Conservation (phyloP, 1,140 invertebrate genomes). For the Drosophila prosaltans region DNA sequence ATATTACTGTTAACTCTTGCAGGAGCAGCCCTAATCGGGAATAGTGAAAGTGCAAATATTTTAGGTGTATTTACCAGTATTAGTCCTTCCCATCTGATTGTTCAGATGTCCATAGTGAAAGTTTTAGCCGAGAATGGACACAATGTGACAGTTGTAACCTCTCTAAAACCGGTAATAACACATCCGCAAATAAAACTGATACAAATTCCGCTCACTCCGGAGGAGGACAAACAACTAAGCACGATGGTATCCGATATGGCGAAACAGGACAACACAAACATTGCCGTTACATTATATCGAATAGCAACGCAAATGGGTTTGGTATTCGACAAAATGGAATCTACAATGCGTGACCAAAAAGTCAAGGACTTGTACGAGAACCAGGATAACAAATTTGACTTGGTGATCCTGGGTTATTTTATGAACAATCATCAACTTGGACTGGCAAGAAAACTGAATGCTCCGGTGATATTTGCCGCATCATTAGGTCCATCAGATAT, state of each 20-base stretch:
- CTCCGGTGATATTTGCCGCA: slow-evolving; percentile 30
- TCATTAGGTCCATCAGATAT: slow-evolving; percentile 10
- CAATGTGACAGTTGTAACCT: slow-evolving; percentile 50
- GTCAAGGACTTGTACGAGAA: slow-evolving; percentile 36
- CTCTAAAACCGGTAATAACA: slow-evolving; percentile 26
- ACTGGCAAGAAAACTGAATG: slow-evolving; percentile 41
- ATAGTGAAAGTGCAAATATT: slow-evolving; percentile 38
- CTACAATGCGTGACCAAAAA: slow-evolving; percentile 27
- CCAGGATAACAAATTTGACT: slow-evolving; percentile 44
- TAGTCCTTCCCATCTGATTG: slow-evolving; percentile 54
- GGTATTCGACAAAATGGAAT: slow-evolving; percentile 31
- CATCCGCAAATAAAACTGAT: slow-evolving; percentile 42
- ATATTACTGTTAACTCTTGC: background rate
- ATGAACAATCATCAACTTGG: slow-evolving; percentile 49
- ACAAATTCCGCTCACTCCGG: slow-evolving; percentile 29
- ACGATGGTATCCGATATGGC: slow-evolving; percentile 21
- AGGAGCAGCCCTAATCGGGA: background rate
- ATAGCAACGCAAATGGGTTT: slow-evolving; percentile 8
- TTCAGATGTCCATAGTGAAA: slow-evolving; percentile 42
- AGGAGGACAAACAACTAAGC: slow-evolving; percentile 11
- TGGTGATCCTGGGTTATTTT: slow-evolving; percentile 41
- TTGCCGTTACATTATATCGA: slow-evolving; percentile 3
- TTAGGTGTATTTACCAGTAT: slow-evolving; percentile 46
- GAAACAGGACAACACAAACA: slow-evolving; percentile 23
- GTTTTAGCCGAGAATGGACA: slow-evolving; percentile 50